These are phyloP conservation scores for Schrankia costaestrigalis DNA, from an alignment of 2,888 invertebrate species.

Conservation along the genomic window DNA sequence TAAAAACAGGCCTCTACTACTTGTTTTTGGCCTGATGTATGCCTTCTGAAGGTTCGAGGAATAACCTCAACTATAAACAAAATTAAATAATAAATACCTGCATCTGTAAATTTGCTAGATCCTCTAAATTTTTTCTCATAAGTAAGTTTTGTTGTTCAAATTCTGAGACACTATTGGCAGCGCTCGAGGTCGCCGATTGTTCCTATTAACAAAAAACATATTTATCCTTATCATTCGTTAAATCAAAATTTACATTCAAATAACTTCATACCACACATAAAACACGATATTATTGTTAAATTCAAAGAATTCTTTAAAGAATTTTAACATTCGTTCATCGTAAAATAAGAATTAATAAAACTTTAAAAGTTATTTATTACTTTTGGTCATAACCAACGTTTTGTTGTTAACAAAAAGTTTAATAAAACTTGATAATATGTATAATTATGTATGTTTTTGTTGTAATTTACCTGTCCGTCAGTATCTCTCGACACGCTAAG, in stretches of 20 bases:
- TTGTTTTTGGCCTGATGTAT: too few relatives aligned
- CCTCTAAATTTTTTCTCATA: conserved; percentile 77
- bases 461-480: conserved; percentile 65
- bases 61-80: not conserved
- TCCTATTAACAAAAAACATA: conserved; percentile 45
- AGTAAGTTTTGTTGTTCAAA: conserved; percentile 73
- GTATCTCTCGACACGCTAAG: conserved; percentile 74
- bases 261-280: conserved; percentile 28
- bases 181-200: conserved; percentile 74
- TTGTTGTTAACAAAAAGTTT: conserved; percentile 4
- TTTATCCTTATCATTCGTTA: conserved; percentile 21
- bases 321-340: conserved; percentile 21
- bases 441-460: not conserved
- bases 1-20: too few relatives aligned
- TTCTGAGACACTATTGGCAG: conserved; percentile 76
- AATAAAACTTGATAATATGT: not conserved
- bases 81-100: conserved; percentile 48
- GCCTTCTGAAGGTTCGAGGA: not conserved
- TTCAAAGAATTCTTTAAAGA: conserved; percentile 28
- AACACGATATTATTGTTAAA: conserved; percentile 27
- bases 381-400: conserved; percentile 4
- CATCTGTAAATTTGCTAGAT: conserved; percentile 76
- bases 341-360: conserved; percentile 22
- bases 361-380: conserved; percentile 13
- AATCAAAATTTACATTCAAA: conserved; percentile 34